Percentiles rank a stretch among this genome's conserved stretches.
These are phyloP conservation scores for Brachyrhaphis roseni DNA, from an alignment of 2,797 vertebrate genomes.

Conservation along the genomic window DNA sequence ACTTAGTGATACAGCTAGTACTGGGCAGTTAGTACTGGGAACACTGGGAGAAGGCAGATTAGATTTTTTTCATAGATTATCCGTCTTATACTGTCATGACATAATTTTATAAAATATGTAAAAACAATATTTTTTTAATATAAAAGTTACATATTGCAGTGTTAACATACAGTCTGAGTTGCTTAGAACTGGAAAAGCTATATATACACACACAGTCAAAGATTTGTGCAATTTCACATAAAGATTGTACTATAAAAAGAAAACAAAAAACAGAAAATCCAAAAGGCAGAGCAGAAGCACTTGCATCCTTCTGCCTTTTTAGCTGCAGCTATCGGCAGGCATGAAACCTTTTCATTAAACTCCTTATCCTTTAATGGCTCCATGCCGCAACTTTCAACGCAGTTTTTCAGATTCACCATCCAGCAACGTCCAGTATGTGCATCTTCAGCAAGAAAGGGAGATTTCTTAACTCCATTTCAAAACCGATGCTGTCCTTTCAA, in stretches of 20 bases:
- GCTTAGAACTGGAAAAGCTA: neutral
- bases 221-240: neutral
- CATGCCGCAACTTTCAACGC: slow-evolving; percentile 8
- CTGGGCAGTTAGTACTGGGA: no score
- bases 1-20: no score
- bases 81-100: no score
- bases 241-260: neutral
- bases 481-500: neutral
- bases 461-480: slow-evolving; percentile 10
- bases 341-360: slow-evolving; percentile 17
- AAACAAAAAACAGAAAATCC: slow-evolving; percentile 1
- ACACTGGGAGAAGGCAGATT: no score
- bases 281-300: slow-evolving; percentile 12
- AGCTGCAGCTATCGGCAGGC: neutral
- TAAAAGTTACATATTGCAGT: no score
- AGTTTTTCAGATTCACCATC: slow-evolving; percentile 19
- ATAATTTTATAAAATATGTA: no score
- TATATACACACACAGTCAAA: slow-evolving; percentile 8
- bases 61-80: no score
- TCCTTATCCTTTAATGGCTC: slow-evolving; percentile 5
- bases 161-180: neutral
- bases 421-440: slow-evolving; percentile 9
- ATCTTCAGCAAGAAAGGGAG: slow-evolving; percentile 29
- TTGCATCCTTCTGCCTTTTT: neutral
- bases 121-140: no score